Base-by-base conservation (phyloP, 2,888 invertebrate genomes). In the Drosophila pegasa region DNA sequence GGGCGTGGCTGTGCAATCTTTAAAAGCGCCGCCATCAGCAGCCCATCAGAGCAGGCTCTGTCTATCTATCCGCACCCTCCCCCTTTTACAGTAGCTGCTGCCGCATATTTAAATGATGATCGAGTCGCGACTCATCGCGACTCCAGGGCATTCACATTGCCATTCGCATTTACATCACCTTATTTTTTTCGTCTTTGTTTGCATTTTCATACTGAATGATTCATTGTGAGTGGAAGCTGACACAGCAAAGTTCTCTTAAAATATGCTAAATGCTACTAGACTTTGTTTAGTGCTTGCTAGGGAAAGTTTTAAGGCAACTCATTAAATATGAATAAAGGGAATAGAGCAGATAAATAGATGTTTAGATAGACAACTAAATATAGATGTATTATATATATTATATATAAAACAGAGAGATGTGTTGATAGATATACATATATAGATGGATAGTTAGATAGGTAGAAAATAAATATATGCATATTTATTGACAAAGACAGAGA, bases 101-200 rank as follows among this genome's bases (percentile, higher is more conserved):
- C 55, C 43, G 27, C 78, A 74, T 79, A 79, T 79, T 79, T 79
- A 80, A 79, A 79, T 79, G 73, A 72, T 70, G 73, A 79, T 47
- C 38, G 31, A 10, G 38, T n/a, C 47, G 27, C 59, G 65, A 65
- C 55, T 43, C 48, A 62, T 6, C 31, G n/a, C 40, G 56, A 60
- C 54, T 60, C 14, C 38, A 37, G 54, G 48, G 38, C 41, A 41
- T 22, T 41, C 22, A 20, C 25, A 65, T 71, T 73, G 57, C 54
- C 59, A 64, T 60, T 58, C 60, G 8, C 67, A 50, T 60, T 59
- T 48, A 33, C 48, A 48, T 48, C 20, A 20, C 5, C n/a, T 10
- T n/a, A n/a, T n/a, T 8, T 37, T 37, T 9, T 12, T 27, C 22
- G 35, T 16, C n/a, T 22, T 22, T 35, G 18, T 27, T 16, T 6